Evolutionary conservation across 2,113 vertebrate species (phyloP), one percentile per base, ranked within the genome.

Genomic region (Barbus barbus): DNA sequence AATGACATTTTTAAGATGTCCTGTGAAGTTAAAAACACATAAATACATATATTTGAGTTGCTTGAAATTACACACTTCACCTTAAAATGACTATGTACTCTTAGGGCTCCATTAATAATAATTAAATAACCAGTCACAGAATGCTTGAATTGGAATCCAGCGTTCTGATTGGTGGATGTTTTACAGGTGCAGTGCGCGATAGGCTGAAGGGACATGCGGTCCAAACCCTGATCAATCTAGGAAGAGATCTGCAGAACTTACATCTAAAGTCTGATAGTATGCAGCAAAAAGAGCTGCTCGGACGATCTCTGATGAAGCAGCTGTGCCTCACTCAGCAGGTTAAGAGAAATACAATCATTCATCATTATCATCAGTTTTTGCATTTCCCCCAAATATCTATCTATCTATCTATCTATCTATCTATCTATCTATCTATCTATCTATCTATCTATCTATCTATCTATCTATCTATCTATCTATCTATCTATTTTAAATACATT

Each of bases 311-410:
- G 13, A 77, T 41, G 76, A 76, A 80, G 22, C 58, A 61, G 11
- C 60, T 85, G 36, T 60, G 69, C 22, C 58, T 87, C 44, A 77
- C 11, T 13, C 11, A 38, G 12, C 84, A 87, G 86, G 86, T 87
- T 18, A 26, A 76, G 71, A 71, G 26, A 33, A 72, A 58, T 13
- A 44, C 26, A 24, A n/a, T 22, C 2, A 46, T 44, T 44, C 41
- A 9, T 9, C 36, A 36, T 36, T 6, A 36, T 36, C 44, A 44
- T 12, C 11, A 44, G 4, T 46, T 46, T 46, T 46, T 46, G 44
- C 44, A 46, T 46, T 46, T 46, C 3, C 44, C 41, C 44, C 11
- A 41, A 11, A 9, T 41, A 9, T 63, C 60, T 63, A 8, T 33
- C 65, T 33, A 8, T 33, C 63, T 16, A 7, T 67, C 63, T 33